phyloP scores from a whole-genome alignment of 1,140 invertebrate genomes.

The Eumaeus atala region DNA sequence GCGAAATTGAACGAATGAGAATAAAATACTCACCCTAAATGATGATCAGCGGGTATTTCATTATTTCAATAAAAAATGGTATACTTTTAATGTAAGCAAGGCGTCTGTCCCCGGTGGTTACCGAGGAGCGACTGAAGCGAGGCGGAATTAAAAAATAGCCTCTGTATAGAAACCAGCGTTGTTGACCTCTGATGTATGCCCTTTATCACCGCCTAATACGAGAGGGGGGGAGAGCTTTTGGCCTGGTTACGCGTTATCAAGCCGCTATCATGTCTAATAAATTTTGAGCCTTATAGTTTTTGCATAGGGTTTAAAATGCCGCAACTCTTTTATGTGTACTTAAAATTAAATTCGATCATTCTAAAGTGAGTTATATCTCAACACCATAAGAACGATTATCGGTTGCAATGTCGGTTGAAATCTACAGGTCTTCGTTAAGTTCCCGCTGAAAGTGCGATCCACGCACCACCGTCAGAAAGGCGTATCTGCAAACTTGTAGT shows the following conservation, averaged over 20 bases:
- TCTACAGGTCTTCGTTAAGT: conserved; percentile 64
- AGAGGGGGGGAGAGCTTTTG: conserved; percentile 28
- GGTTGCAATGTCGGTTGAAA: conserved; percentile 29
- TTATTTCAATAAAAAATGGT: conserved; percentile 16
- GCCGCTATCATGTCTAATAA: neutral
- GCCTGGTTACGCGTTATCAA: conserved; percentile 37
- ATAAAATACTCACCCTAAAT: conserved; percentile 42
- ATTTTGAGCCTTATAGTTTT: conserved; percentile 16
- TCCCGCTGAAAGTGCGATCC: conserved; percentile 51
- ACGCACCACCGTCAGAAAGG: conserved; percentile 15
- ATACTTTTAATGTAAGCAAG: neutral
- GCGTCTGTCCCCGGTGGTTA: conserved; percentile 27
- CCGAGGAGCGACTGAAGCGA: conserved; percentile 39
- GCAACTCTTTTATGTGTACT: conserved; percentile 6
- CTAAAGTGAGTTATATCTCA: conserved; percentile 18
- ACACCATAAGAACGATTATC: conserved; percentile 25
- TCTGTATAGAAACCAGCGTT: conserved; percentile 33
- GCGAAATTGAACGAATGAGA: neutral
- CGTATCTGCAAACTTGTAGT: conserved; percentile 22
- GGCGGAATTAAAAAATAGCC: conserved; percentile 33
- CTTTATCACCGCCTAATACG: conserved; percentile 1
- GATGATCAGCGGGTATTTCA: conserved; percentile 10
- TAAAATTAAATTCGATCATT: conserved; percentile 4
- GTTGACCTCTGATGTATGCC: conserved; percentile 29
- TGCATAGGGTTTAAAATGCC: conserved; percentile 20